Evolutionary conservation across 2,797 vertebrate genomes (phyloP).

Genomic region (Phoxinus dragarum): DNA sequence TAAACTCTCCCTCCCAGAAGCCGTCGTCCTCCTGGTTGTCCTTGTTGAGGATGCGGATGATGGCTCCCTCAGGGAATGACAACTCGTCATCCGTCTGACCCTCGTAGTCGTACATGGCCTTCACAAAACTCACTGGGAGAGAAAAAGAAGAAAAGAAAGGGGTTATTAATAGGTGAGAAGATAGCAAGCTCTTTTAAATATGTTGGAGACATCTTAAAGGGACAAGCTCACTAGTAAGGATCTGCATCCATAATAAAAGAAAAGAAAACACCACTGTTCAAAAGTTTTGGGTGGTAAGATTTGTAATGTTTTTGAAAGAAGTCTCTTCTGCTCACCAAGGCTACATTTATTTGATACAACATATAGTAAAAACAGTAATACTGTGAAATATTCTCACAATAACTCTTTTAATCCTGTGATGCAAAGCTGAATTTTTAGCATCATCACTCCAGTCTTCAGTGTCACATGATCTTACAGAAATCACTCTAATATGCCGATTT

Average conservation of each 20-base stretch:
- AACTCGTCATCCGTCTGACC: slow-evolving; percentile 95
- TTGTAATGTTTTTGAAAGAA: not conserved
- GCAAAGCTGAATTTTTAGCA: not conserved
- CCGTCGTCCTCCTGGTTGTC: slow-evolving; percentile 97
- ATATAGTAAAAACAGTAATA: not conserved
- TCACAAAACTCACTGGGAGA: slow-evolving; percentile 88
- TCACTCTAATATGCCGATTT: not conserved
- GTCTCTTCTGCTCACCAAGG: not conserved
- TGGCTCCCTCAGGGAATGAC: slow-evolving; percentile 92
- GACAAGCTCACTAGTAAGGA: not conserved
- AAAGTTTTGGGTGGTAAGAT: not conserved
- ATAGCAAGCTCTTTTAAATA: not conserved
- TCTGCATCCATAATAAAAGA: not conserved
- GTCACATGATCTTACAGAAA: not conserved
- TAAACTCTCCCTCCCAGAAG: slow-evolving; percentile 99
- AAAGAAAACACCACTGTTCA: not conserved
- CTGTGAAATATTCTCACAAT: too few relatives aligned
- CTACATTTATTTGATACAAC: not conserved
- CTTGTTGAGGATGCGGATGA: slow-evolving; percentile 95
- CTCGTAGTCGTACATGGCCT: slow-evolving; percentile 98
- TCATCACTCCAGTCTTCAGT: not conserved
- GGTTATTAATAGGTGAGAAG: not conserved
- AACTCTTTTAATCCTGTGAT: not conserved
- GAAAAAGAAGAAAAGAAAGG: slow-evolving; percentile 36
- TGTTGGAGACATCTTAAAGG: not conserved